Conservation (phyloP, 2,797 vertebrate species). For the Kryptolebias ocellatus region DNA sequence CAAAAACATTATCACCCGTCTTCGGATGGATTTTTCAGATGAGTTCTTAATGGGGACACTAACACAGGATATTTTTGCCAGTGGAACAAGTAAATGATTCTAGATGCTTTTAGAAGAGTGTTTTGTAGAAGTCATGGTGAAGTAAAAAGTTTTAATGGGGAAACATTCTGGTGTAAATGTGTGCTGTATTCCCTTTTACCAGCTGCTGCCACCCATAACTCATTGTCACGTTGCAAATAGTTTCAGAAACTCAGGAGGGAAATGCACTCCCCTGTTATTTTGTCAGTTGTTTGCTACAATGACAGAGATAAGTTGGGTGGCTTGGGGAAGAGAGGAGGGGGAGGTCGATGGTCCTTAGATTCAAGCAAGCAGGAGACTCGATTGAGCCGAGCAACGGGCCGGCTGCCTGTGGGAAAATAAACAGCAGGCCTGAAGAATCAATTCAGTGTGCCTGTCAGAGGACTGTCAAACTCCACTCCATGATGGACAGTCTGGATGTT, state of each 20-base stretch:
- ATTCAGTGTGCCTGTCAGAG: slow-evolving; percentile 74
- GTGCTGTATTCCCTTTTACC: slow-evolving; percentile 16
- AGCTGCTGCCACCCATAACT: slow-evolving; percentile 40
- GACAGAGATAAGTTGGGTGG: slow-evolving; percentile 45
- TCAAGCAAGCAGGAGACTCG: slow-evolving; percentile 36
- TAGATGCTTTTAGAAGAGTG: too few relatives aligned
- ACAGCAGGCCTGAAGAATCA: slow-evolving; percentile 77
- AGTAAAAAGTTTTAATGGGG: background rate
- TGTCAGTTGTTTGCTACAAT: slow-evolving; percentile 45
- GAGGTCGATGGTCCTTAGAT: slow-evolving; percentile 52
- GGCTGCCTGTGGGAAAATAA: slow-evolving; percentile 70
- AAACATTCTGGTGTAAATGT: background rate
- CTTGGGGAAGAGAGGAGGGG: slow-evolving; percentile 9
- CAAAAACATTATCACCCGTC: too few relatives aligned
- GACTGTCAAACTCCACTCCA: slow-evolving; percentile 71
- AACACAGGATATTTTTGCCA: too few relatives aligned
- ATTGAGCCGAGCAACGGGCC: slow-evolving; percentile 37
- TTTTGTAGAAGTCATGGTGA: too few relatives aligned
- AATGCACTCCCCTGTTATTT: slow-evolving; percentile 51
- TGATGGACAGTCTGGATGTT: slow-evolving; percentile 78
- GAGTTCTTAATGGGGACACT: too few relatives aligned
- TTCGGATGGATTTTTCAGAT: too few relatives aligned
- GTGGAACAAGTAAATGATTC: too few relatives aligned
- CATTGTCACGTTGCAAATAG: slow-evolving; percentile 47
- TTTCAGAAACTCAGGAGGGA: slow-evolving; percentile 31